A percentile compares a stretch with the other conserved stretches of the same genome.
Evolutionary conservation across 2,797 vertebrate genomes (phyloP).

Genomic region (Silurus lanzhouensis): DNA sequence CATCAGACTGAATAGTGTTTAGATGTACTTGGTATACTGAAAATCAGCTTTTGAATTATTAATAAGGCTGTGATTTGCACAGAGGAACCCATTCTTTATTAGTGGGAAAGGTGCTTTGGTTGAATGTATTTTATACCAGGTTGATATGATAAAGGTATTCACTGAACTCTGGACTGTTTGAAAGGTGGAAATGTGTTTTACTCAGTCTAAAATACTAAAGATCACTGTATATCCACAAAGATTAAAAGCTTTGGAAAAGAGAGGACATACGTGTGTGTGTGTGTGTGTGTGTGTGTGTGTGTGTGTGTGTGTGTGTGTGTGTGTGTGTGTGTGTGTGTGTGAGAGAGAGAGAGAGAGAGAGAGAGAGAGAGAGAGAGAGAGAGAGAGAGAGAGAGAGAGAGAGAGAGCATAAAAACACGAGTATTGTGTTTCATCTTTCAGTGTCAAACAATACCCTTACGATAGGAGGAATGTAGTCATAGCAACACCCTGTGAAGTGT

Average conservation of each 20-base stretch:
- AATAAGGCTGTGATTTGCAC: neutral
- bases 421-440: slow-evolving; percentile 48
- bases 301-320: slow-evolving; percentile 11
- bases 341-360: slow-evolving; percentile 33
- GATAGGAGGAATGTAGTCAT: slow-evolving; percentile 54
- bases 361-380: slow-evolving; percentile 18
- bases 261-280: neutral
- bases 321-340: neutral
- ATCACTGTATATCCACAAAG: slow-evolving; percentile 19
- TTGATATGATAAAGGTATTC: neutral
- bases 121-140: neutral
- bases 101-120: neutral
- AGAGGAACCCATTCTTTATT: slow-evolving; percentile 2
- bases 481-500: slow-evolving; percentile 50
- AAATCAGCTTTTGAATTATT: slow-evolving; percentile 6
- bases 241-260: slow-evolving; percentile 14
- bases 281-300: slow-evolving; percentile 11
- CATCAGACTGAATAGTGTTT: neutral
- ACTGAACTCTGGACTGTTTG: neutral
- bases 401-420: slow-evolving; percentile 40
- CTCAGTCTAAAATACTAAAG: slow-evolving; percentile 12
- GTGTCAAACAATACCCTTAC: slow-evolving; percentile 52
- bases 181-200: neutral
- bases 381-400: slow-evolving; percentile 35
- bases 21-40: neutral